phyloP scores from a whole-genome alignment of 2,113 vertebrate genomes.

The Numida meleagris region DNA sequence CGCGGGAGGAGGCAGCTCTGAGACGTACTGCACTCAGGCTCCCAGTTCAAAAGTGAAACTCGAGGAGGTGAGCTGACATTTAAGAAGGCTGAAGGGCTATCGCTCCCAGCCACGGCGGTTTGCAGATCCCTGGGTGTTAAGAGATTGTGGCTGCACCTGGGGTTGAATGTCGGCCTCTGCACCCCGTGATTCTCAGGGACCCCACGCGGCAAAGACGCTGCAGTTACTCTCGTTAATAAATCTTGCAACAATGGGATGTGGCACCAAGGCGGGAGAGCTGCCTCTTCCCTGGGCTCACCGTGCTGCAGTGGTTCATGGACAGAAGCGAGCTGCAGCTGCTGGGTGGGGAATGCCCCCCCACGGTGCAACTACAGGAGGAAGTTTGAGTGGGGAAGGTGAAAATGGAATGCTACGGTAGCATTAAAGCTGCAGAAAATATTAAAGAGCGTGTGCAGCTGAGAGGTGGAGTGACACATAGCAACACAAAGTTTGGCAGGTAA shows the following conservation, averaged over 20 bases:
- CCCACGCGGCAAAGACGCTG: neutral
- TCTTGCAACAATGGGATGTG: rapidly evolving
- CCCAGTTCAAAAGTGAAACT: rapidly evolving
- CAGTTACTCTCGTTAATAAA: rapidly evolving
- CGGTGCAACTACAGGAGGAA: rapidly evolving
- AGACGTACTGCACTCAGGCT: rapidly evolving
- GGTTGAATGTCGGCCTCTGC: neutral
- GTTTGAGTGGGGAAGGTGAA: neutral
- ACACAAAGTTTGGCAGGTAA: rapidly evolving
- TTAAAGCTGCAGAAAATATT: neutral
- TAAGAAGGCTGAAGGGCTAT: rapidly evolving
- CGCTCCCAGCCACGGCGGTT: rapidly evolving
- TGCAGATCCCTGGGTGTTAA: neutral
- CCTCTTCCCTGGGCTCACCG: neutral
- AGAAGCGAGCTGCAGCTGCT: neutral
- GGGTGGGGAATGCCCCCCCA: neutral
- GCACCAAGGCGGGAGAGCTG: neutral
- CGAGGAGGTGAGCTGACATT: neutral
- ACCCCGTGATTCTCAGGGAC: neutral
- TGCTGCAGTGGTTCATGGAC: neutral
- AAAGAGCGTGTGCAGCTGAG: neutral
- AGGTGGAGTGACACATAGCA: rapidly evolving
- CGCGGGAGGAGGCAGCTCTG: neutral
- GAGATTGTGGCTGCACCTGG: neutral
- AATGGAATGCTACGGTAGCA: neutral